Evolutionary conservation across 2,797 vertebrate genomes (phyloP), one percentile per base, ranked within the genome.

Genomic region (Dermochelys coriacea): DNA sequence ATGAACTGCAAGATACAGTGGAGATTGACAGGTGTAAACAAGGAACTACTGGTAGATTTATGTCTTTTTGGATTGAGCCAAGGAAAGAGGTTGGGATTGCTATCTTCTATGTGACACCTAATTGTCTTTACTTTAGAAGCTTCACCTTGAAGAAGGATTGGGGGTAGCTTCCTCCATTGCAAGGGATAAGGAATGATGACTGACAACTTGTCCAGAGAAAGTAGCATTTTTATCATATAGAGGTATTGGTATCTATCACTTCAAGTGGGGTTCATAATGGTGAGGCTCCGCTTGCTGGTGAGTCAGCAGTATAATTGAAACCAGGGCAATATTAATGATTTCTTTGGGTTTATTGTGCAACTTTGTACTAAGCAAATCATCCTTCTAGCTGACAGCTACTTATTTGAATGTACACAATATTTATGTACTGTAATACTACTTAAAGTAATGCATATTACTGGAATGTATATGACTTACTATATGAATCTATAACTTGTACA

Each of bases 351-450:
- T 88, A 88, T 92, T 89, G 77, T 82, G 55, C 21, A 82, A 88
- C 89, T 93, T 71, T 87, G 59, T 87, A 47, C 82, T 94, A 95
- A 96, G 87, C 61, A 93, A 91, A 93, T 95, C 64, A 64, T 41
- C 91, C 54, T 92, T 91, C 3, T 45, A 92, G 85, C 89, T 8
- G 4, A 82, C 31, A 93, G 41, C 27, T 84, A 34, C 61, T 16
- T 74, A 89, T 94, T 94, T 97, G 34, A 75, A 90, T 57, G n/a
- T 78, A 82, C 6, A 93, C 74, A 93, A 68, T 95, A 95, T 95
- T 94, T 94, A 91, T 75, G 54, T 83, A 52, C 10, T 88, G 12
- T 55, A 92, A 80, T 91, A 94, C 50, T 84, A 93, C 45, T 87
- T 11, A 1, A 79, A 74, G 74, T 87, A 89, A 85, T 85, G 52